Base-by-base conservation (phyloP, 2,797 vertebrate species). In the Pygocentrus nattereri region DNA sequence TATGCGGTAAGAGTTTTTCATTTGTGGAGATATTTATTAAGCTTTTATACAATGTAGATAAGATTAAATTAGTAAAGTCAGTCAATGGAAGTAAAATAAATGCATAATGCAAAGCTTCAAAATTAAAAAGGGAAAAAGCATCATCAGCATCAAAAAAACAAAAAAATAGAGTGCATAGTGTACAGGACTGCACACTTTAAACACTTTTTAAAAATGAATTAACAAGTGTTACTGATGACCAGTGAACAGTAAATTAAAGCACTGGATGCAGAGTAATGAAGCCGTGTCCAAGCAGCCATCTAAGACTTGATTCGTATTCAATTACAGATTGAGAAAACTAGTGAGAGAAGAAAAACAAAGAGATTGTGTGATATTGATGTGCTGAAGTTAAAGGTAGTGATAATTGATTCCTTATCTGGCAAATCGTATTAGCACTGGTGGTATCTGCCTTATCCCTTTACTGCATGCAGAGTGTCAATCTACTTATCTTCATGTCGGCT, bases 341-440 rank as follows among this genome's bases (percentile, higher is more conserved):
- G 54, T 21, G 19, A 64, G 41, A 34, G 52, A 61, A 31, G 5
- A 76, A 59, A 47, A 25, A 47, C 11, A 70, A 69, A 47, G 25
- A n/a, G 23, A 41, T 52, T 8, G 7, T 11, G 30, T 44, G 74
- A 64, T 82, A 64, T 64, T 71, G 67, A 71, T 71, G 6, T 64
- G 44, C 44, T 67, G 49, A 78, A 84, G 65, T 69, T 56, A 58
- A 62, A 75, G 80, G 44, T 23, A 71, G 38, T 74, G 70, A 21
- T 79, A 84, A 84, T 78, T 78, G 78, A 84, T 86, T 87, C 67
- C 83, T 85, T 82, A 71, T 82, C 72, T 8, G 62, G 65, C 54
- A 79, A 79, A 72, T 79, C 19, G 27, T 49, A 74, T 78, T 74
- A 65, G 64, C 61, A 81, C 47, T 38, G 59, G 62, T 73, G 65